Percentiles rank a stretch among this genome's conserved stretches.
These are phyloP conservation scores for Bellardia bayeri DNA, from an alignment of 2,888 invertebrate genomes.

Conservation along the genomic window DNA sequence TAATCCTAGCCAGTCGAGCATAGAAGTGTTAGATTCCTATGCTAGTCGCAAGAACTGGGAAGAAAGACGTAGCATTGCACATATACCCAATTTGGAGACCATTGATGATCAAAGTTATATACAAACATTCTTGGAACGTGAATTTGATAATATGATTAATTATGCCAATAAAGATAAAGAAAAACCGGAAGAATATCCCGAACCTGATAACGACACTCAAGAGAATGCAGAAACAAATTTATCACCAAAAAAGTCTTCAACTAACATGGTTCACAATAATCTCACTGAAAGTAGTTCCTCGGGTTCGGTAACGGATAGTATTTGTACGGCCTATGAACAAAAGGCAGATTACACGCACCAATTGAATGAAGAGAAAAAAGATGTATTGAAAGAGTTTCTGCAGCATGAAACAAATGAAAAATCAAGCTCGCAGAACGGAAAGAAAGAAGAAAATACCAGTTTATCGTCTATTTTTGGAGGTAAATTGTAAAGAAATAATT, in stretches of 20 bases:
- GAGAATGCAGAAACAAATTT: not conserved
- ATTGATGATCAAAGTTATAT: conserved; percentile 83
- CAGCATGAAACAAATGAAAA: conserved; percentile 50
- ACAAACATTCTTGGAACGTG: conserved; percentile 77
- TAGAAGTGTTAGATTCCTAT: conserved; percentile 86
- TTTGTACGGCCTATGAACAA: conserved; percentile 87
- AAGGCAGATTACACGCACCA: conserved; percentile 67
- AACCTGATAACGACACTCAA: not conserved
- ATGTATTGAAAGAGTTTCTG: conserved; percentile 41
- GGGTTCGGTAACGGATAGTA: conserved; percentile 87
- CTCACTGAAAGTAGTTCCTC: conserved; percentile 88
- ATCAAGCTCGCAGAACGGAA: conserved; percentile 30
- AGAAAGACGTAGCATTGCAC: conserved; percentile 84
- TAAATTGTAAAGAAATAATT: conserved; percentile 75
- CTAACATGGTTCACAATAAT: conserved; percentile 78
- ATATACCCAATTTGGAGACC: conserved; percentile 84
- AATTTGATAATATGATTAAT: conserved; percentile 74
- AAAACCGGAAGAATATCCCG: conserved; percentile 50
- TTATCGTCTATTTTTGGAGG: conserved; percentile 84
- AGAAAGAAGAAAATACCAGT: conserved; percentile 78
- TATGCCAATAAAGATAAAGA: conserved; percentile 54
- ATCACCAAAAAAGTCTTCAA: conserved; percentile 34
- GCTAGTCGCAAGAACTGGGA: conserved; percentile 84
- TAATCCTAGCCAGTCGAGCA: conserved; percentile 89
- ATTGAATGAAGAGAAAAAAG: conserved; percentile 8